These are phyloP conservation scores for Tragelaphus imberbis DNA, from an alignment of 2,113 vertebrate species.

Conservation along the genomic window DNA sequence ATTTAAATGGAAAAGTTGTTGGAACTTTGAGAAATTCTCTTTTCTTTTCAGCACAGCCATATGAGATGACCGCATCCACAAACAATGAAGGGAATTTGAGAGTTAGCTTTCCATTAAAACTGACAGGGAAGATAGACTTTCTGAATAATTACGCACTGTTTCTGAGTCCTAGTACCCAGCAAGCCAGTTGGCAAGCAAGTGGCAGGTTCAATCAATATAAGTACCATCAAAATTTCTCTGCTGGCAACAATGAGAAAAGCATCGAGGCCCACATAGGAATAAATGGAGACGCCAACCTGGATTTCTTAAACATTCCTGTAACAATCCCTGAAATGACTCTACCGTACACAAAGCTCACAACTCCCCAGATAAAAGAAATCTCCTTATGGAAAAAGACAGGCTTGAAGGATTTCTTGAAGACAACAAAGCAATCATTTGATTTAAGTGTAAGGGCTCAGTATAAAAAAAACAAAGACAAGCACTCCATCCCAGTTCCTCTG, in stretches of 20 bases:
- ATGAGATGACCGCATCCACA: slow-evolving; percentile 81
- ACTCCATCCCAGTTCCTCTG: slow-evolving; percentile 83
- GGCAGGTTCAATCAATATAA: slow-evolving; percentile 95
- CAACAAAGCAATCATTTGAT: slow-evolving; percentile 91
- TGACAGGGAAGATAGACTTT: slow-evolving; percentile 91
- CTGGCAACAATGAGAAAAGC: slow-evolving; percentile 82
- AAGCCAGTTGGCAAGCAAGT: slow-evolving; percentile 80
- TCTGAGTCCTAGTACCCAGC: slow-evolving; percentile 85
- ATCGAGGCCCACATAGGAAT: slow-evolving; percentile 78
- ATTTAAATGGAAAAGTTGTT: slow-evolving; percentile 81
- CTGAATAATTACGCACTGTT: slow-evolving; percentile 85
- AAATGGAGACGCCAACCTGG: slow-evolving; percentile 92
- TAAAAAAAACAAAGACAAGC: slow-evolving; percentile 89
- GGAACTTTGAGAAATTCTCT: slow-evolving; percentile 89
- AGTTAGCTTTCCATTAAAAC: slow-evolving; percentile 88
- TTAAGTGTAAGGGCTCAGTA: slow-evolving; percentile 88
- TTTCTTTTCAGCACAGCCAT: slow-evolving; percentile 83
- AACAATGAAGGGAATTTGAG: slow-evolving; percentile 89
- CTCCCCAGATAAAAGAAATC: slow-evolving; percentile 81
- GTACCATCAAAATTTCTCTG: slow-evolving; percentile 86
- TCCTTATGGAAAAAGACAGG: slow-evolving; percentile 91
- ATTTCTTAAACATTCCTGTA: slow-evolving; percentile 90
- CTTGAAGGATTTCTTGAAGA: slow-evolving; percentile 86
- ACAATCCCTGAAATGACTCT: slow-evolving; percentile 86
- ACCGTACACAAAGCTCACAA: slow-evolving; percentile 82